A percentile compares a stretch with the other conserved stretches of the same genome.
Evolutionary conservation across 2,888 invertebrate genomes (phyloP).

Genomic region (Ditula angustiorana): DNA sequence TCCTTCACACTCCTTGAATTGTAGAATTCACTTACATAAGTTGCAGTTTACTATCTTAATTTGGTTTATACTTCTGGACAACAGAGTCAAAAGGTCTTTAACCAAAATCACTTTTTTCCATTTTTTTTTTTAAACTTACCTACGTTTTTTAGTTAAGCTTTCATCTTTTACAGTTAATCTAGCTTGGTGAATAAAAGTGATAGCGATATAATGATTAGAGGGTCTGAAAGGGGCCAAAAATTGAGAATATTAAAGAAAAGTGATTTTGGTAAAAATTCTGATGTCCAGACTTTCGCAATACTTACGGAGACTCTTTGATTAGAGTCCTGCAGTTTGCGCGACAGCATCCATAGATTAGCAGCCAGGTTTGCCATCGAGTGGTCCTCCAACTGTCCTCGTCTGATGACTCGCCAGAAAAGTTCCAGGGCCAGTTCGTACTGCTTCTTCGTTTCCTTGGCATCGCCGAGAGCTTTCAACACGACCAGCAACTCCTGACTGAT

Average conservation of each 20-base stretch:
- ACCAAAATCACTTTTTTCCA: no score
- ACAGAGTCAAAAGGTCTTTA: no score
- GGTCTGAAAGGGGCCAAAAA: no score
- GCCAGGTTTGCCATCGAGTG: constrained; percentile 88
- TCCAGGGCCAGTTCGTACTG: constrained; percentile 91
- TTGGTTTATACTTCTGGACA: neutral
- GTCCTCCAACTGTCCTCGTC: constrained; percentile 87
- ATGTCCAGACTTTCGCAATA: no score
- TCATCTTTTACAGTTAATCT: no score
- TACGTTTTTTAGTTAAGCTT: no score
- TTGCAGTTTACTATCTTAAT: neutral
- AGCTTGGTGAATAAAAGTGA: no score
- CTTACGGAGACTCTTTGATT: constrained; percentile 69
- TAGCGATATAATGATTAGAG: no score
- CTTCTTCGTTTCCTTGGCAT: constrained; percentile 87
- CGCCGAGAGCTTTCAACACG: constrained; percentile 89
- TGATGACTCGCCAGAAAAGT: constrained; percentile 88
- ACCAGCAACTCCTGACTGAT: constrained; percentile 91
- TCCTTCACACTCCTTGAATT: no score
- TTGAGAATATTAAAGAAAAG: no score
- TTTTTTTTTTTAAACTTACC: no score
- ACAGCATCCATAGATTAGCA: constrained; percentile 92
- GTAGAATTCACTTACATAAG: neutral
- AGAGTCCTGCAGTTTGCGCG: constrained; percentile 85
- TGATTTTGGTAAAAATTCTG: no score